Evolutionary conservation across 2,797 vertebrate genomes (phyloP).

Genomic region (Cryptoprocta ferox): DNA sequence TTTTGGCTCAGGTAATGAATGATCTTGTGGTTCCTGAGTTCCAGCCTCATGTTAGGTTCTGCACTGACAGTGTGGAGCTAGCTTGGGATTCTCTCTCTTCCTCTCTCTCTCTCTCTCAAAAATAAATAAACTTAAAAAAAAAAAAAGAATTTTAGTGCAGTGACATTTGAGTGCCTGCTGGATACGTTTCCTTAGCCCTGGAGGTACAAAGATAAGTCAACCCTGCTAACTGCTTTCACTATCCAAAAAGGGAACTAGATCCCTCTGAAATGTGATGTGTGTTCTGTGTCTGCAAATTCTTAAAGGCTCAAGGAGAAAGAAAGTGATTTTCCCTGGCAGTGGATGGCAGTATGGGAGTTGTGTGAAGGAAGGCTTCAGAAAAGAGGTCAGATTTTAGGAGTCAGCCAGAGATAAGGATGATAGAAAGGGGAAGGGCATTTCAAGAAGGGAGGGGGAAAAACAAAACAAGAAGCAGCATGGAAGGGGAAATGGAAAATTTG

Average conservation of each 20-base stretch:
- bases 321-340: neutral
- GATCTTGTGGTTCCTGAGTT: too few species aligned
- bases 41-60: too few species aligned
- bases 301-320: neutral
- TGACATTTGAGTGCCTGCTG: neutral
- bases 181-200: neutral
- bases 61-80: too few species aligned
- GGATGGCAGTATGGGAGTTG: neutral
- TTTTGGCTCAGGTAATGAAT: too few species aligned
- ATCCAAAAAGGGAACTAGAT: neutral
- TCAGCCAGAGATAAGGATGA: neutral
- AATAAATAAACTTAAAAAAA: too few species aligned
- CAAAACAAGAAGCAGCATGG: neutral
- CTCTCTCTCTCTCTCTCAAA: too few species aligned
- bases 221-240: constrained; percentile 22
- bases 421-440: neutral
- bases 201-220: constrained; percentile 54
- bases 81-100: too few species aligned
- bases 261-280: neutral
- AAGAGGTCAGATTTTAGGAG: neutral
- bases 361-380: neutral
- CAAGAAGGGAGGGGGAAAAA: neutral
- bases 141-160: neutral
- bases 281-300: constrained; percentile 23
- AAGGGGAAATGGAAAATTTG: neutral